phyloP scores from a whole-genome alignment of 2,888 invertebrate species.

The Lacanobia wlatinum region DNA sequence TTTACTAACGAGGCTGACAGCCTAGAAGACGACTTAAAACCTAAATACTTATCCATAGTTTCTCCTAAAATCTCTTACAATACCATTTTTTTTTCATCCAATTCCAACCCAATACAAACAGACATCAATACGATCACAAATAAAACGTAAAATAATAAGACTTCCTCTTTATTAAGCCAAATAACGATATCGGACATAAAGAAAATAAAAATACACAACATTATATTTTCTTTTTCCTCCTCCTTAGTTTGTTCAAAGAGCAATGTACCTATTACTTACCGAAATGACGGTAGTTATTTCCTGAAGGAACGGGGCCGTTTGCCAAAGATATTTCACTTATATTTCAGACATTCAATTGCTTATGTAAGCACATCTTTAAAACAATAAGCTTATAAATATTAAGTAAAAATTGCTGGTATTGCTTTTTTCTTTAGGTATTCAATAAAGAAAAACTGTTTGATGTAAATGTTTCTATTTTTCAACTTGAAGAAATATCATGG shows the following conservation, averaged over 20 bases:
- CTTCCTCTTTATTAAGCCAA: constrained; percentile 37
- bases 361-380: constrained; percentile 41
- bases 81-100: constrained; percentile 3
- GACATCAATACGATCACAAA: constrained; percentile 32
- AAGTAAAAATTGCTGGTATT: constrained; percentile 5
- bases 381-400: constrained; percentile 31
- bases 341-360: constrained; percentile 45
- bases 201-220: constrained; percentile 42
- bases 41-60: neutral
- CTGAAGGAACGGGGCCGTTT: constrained; percentile 22
- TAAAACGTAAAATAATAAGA: constrained; percentile 35
- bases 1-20: neutral
- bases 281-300: constrained; percentile 42
- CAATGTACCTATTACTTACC: constrained; percentile 48
- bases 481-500: neutral
- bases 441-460: constrained; percentile 14
- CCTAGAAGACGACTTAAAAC: neutral
- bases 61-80: neutral
- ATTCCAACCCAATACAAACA: constrained; percentile 24
- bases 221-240: constrained; percentile 31
- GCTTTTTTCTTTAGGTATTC: constrained; percentile 17
- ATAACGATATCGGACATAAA: constrained; percentile 40
- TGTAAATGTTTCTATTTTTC: neutral
- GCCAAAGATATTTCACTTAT: constrained; percentile 49
- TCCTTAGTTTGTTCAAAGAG: constrained; percentile 31